These are phyloP conservation scores for Laticauda laticaudata DNA, from an alignment of 2,113 vertebrate species.

Conservation along the genomic window DNA sequence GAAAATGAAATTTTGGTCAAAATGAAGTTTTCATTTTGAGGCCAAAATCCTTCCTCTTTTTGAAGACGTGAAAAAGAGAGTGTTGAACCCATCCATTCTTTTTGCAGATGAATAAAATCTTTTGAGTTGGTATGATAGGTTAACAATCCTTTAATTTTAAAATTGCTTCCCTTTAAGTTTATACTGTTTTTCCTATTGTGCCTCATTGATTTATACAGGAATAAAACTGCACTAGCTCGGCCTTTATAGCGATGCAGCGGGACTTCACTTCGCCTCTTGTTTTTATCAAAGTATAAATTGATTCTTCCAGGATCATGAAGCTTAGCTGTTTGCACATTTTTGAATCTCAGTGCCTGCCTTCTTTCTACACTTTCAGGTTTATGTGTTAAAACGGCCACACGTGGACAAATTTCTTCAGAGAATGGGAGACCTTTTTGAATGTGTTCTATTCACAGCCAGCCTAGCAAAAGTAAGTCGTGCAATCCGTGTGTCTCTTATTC, in stretches of 20 bases:
- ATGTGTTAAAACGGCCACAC: constrained; percentile 93
- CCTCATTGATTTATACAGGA: background rate
- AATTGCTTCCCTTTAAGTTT: background rate
- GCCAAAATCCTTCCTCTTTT: background rate
- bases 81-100: background rate
- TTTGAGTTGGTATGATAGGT: background rate
- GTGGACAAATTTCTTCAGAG: constrained; percentile 96
- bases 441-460: constrained; percentile 96
- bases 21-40: background rate
- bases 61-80: background rate
- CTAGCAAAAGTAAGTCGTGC: constrained; percentile 86
- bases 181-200: background rate
- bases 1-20: background rate
- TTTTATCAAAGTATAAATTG: background rate
- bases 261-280: background rate
- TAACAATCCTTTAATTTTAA: background rate
- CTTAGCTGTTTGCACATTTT: background rate
- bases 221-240: background rate
- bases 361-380: constrained; percentile 77
- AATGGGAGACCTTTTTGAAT: constrained; percentile 97
- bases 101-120: background rate
- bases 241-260: background rate
- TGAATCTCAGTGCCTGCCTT: background rate
- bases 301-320: background rate
- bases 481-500: background rate